phyloP scores from a whole-genome alignment of 2,888 invertebrate genomes.

The Parascotia fuliginaria region DNA sequence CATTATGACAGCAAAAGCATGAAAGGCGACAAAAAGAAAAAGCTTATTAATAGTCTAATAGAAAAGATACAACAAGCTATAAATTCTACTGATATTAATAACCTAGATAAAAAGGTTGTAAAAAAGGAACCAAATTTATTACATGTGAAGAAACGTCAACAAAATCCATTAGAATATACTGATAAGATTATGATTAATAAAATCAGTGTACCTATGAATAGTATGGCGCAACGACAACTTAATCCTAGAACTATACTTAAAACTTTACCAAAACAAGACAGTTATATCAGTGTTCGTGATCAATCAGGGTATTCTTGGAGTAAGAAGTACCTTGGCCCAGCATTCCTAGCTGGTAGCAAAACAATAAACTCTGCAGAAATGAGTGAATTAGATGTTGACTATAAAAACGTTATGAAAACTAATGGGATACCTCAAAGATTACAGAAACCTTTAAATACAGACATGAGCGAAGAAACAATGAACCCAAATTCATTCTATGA shows the following conservation, averaged over 20 bases:
- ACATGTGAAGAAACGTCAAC: slow-evolving; percentile 65
- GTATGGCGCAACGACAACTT: slow-evolving; percentile 53
- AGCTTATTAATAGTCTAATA: slow-evolving; percentile 64
- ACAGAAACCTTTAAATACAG: slow-evolving; percentile 65
- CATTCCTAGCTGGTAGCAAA: slow-evolving; percentile 57
- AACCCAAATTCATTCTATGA: slow-evolving; percentile 47
- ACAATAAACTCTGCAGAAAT: slow-evolving; percentile 70
- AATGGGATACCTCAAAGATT: slow-evolving; percentile 67
- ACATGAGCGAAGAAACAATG: slow-evolving; percentile 39
- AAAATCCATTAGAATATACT: slow-evolving; percentile 59
- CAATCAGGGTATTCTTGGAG: slow-evolving; percentile 55
- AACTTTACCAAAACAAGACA: slow-evolving; percentile 31
- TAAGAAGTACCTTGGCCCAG: slow-evolving; percentile 47
- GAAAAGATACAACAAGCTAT: slow-evolving; percentile 75
- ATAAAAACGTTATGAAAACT: slow-evolving; percentile 50
- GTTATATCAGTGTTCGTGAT: slow-evolving; percentile 43
- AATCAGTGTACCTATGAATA: slow-evolving; percentile 32
- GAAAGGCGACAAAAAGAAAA: slow-evolving; percentile 71
- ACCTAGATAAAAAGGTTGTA: neutral
- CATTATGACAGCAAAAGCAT: slow-evolving; percentile 73
- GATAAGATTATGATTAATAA: slow-evolving; percentile 41
- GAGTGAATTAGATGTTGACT: slow-evolving; percentile 60
- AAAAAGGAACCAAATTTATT: slow-evolving; percentile 45
- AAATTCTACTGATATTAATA: slow-evolving; percentile 45
- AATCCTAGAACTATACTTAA: slow-evolving; percentile 68